These are phyloP conservation scores for Harpegnathos saltator DNA, from an alignment of 1,140 invertebrate species.

Conservation along the genomic window DNA sequence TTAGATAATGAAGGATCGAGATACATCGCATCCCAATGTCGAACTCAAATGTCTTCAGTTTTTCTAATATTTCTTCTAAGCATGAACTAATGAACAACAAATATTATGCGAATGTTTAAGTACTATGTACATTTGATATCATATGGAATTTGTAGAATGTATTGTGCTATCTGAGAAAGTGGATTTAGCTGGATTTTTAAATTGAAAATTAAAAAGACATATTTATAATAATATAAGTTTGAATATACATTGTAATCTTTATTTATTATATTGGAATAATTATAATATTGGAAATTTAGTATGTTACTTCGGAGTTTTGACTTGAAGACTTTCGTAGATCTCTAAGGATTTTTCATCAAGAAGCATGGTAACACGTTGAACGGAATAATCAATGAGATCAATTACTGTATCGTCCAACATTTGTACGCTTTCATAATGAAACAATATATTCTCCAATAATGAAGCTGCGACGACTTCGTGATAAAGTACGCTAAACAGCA, in stretches of 20 bases:
- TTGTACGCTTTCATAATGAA: slow-evolving; percentile 90
- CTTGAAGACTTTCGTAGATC: slow-evolving; percentile 70
- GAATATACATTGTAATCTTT: too few relatives aligned
- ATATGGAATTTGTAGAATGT: too few relatives aligned
- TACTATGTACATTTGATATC: slow-evolving; percentile 6
- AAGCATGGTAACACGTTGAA: slow-evolving; percentile 87
- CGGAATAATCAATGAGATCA: slow-evolving; percentile 92
- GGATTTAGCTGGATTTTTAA: too few relatives aligned
- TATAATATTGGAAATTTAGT: not conserved
- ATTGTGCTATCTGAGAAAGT: too few relatives aligned
- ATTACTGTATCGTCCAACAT: slow-evolving; percentile 89
- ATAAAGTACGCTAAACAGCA: slow-evolving; percentile 91
- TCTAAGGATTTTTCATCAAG: slow-evolving; percentile 83
- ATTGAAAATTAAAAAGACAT: too few relatives aligned
- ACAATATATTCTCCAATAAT: slow-evolving; percentile 91
- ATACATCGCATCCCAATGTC: slow-evolving; percentile 91
- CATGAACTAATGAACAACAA: slow-evolving; percentile 79
- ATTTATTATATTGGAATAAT: too few relatives aligned
- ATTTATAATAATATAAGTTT: too few relatives aligned
- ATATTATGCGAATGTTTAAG: slow-evolving; percentile 62
- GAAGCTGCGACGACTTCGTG: slow-evolving; percentile 90
- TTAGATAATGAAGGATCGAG: slow-evolving; percentile 89
- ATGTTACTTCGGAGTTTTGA: slow-evolving; percentile 70
- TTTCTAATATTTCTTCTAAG: slow-evolving; percentile 88
- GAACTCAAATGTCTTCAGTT: slow-evolving; percentile 89